phyloP scores from a whole-genome alignment of 2,113 vertebrate genomes.

The Eurystomus gularis region DNA sequence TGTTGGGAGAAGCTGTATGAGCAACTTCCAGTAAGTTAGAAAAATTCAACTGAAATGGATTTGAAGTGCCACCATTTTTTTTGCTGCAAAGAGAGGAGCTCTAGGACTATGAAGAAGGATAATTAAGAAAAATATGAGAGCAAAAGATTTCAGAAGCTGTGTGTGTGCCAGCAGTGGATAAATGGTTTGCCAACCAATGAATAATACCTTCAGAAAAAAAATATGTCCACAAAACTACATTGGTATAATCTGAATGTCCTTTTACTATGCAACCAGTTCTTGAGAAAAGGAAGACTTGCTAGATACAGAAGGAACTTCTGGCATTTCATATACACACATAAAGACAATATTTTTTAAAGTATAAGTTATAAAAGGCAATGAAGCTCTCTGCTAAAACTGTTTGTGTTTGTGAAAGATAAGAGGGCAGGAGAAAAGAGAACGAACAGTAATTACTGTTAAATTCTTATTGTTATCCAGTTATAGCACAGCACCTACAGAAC shows the following conservation, averaged over 20 bases:
- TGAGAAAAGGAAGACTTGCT: not conserved
- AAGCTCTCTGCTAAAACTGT: conserved; percentile 7
- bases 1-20: not conserved
- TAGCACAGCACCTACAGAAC: not conserved
- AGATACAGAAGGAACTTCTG: not conserved
- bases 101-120: not conserved
- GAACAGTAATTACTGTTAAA: conserved; percentile 22
- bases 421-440: conserved; percentile 1
- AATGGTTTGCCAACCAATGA: not conserved
- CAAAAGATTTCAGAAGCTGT: not conserved
- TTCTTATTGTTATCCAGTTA: not conserved
- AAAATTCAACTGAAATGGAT: not conserved
- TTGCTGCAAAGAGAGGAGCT: not conserved
- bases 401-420: conserved; percentile 25
- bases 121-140: conserved; percentile 7
- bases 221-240: not conserved
- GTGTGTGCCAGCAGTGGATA: not conserved
- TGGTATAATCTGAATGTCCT: not conserved
- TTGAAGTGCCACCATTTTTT: not conserved
- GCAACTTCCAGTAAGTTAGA: not conserved
- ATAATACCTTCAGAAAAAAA: not conserved
- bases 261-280: not conserved
- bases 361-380: conserved; percentile 7
- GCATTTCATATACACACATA: not conserved
- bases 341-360: conserved; percentile 19